phyloP scores from a whole-genome alignment of 2,797 vertebrate species.

The Gymnodraco acuticeps region DNA sequence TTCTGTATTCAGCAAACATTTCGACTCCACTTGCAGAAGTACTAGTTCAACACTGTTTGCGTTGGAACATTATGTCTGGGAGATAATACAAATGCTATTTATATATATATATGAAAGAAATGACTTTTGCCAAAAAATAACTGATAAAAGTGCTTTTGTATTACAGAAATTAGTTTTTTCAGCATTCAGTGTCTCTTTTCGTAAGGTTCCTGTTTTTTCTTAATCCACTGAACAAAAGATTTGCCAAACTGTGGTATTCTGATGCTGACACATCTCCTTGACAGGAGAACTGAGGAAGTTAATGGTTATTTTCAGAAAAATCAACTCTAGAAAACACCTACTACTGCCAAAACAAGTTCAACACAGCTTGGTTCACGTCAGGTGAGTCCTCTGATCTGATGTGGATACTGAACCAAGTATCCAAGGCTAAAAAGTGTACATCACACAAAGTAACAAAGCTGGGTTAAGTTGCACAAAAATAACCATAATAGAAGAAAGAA shows the following conservation, averaged over 20 bases:
- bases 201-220: neutral
- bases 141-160: too few relatives aligned
- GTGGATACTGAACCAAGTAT: neutral
- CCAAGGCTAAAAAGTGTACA: neutral
- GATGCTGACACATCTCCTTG: neutral
- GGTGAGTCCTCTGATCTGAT: neutral
- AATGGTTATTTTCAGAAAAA: fast-evolving
- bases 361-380: fast-evolving
- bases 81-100: constrained; percentile 6
- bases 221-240: neutral
- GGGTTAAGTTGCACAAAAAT: neutral
- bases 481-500: neutral
- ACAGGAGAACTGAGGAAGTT: constrained; percentile 14
- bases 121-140: too few relatives aligned
- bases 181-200: neutral
- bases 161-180: neutral
- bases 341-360: neutral
- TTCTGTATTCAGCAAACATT: constrained; percentile 3
- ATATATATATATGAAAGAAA: neutral
- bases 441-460: neutral
- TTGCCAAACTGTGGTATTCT: neutral
- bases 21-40: neutral
- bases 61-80: constrained; percentile 4
- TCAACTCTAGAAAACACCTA: fast-evolving
- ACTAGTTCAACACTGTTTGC: constrained; percentile 5